phyloP scores from a whole-genome alignment of 2,888 invertebrate species.

The Cepaea hortensis region DNA sequence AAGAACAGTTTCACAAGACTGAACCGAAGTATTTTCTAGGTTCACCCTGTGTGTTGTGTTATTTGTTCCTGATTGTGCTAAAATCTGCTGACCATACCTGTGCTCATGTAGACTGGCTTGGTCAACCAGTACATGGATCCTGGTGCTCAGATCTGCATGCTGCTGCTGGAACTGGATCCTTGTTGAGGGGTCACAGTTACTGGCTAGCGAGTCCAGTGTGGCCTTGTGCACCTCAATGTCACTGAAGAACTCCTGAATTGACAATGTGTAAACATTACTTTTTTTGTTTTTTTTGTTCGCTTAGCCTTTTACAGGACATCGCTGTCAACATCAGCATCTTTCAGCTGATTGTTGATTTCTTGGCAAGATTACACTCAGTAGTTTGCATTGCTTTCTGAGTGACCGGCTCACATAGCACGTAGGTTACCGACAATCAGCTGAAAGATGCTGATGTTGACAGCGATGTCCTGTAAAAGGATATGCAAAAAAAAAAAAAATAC shows the following conservation, averaged over 20 bases:
- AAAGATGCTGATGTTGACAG: too few species aligned
- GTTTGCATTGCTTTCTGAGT: too few species aligned
- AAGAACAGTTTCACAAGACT: too few species aligned
- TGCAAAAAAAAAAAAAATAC: background rate
- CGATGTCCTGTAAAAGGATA: too few species aligned
- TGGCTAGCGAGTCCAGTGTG: constrained; percentile 69
- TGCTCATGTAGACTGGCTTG: constrained; percentile 71
- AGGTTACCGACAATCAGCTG: too few species aligned
- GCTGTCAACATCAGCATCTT: too few species aligned
- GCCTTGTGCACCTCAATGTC: constrained; percentile 73
- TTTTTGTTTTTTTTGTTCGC: background rate
- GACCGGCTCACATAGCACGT: too few species aligned
- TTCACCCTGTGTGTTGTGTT: too few species aligned
- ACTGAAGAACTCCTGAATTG: constrained; percentile 69
- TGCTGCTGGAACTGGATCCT: constrained; percentile 62
- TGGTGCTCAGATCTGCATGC: constrained; percentile 64
- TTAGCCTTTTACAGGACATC: too few species aligned
- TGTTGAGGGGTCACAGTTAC: constrained; percentile 67
- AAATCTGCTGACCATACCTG: constrained; percentile 32
- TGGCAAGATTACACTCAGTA: too few species aligned
- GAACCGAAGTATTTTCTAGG: too few species aligned
- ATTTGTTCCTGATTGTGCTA: background rate
- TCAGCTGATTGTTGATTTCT: too few species aligned
- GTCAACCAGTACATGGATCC: constrained; percentile 70
- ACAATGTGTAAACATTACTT: background rate